These are phyloP conservation scores for Pelusios castaneus DNA, from an alignment of 2,113 vertebrate genomes.

Conservation along the genomic window DNA sequence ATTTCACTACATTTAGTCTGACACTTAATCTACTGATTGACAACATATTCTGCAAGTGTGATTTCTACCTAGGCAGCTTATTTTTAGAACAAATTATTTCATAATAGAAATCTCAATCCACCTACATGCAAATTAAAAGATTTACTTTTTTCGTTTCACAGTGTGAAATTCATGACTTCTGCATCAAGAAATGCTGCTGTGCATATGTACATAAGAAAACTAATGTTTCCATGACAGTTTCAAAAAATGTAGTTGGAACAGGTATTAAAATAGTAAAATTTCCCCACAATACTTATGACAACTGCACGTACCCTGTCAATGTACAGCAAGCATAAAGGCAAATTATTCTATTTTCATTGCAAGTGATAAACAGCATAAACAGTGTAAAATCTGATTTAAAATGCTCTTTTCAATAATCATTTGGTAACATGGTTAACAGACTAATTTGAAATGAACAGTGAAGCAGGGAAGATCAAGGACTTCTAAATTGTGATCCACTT, in stretches of 20 bases:
- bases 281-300: neutral
- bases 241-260: neutral
- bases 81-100: neutral
- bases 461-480: neutral
- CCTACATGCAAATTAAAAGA: slow-evolving; percentile 5
- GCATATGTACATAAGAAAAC: neutral
- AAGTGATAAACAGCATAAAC: neutral
- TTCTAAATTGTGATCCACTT: neutral
- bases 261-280: neutral
- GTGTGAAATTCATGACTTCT: neutral
- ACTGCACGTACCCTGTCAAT: neutral
- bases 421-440: neutral
- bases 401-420: neutral
- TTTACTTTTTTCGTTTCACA: slow-evolving; percentile 2
- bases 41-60: neutral
- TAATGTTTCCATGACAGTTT: neutral
- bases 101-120: neutral
- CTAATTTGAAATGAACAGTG: neutral
- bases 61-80: neutral
- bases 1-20: neutral
- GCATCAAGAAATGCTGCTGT: neutral
- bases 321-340: neutral
- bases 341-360: neutral
- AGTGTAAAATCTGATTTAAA: neutral
- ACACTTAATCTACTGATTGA: neutral